phyloP scores from a whole-genome alignment of 2,888 invertebrate genomes.

The Frankliniella fusca region DNA sequence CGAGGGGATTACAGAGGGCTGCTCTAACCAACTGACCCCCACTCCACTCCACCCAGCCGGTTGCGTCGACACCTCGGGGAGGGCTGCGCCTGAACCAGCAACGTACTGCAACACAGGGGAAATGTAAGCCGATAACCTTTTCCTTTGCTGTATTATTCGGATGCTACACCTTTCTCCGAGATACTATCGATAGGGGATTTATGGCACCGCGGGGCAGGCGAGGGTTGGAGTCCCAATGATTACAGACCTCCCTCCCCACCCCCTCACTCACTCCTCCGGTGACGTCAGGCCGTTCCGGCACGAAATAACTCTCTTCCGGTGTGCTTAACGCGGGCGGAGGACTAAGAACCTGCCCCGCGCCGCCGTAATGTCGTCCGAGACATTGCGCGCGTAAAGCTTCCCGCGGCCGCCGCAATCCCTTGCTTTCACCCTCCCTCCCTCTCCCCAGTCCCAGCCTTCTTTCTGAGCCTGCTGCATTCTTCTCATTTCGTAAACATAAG shows the following conservation, averaged over 20 bases:
- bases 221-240: not conserved
- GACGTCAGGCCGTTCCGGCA: not conserved
- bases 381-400: not conserved
- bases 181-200: conserved; percentile 10
- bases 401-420: not conserved
- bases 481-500: too few relatives aligned
- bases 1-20: too few relatives aligned
- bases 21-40: too few relatives aligned
- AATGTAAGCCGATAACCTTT: too few relatives aligned
- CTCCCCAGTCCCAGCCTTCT: too few relatives aligned
- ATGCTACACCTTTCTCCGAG: not conserved
- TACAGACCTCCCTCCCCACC: not conserved
- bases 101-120: too few relatives aligned
- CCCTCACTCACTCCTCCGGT: not conserved
- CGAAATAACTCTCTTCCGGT: conserved; percentile 21
- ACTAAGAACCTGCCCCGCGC: too few relatives aligned
- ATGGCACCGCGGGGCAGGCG: not conserved
- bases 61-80: too few relatives aligned
- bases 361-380: not conserved
- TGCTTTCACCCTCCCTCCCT: not conserved
- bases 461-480: too few relatives aligned
- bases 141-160: too few relatives aligned
- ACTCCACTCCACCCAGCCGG: too few relatives aligned
- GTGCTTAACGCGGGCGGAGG: conserved; percentile 4
- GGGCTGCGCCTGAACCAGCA: too few relatives aligned